Base-by-base conservation (phyloP, 2,797 vertebrate species). In the Ficedula albicollis region DNA sequence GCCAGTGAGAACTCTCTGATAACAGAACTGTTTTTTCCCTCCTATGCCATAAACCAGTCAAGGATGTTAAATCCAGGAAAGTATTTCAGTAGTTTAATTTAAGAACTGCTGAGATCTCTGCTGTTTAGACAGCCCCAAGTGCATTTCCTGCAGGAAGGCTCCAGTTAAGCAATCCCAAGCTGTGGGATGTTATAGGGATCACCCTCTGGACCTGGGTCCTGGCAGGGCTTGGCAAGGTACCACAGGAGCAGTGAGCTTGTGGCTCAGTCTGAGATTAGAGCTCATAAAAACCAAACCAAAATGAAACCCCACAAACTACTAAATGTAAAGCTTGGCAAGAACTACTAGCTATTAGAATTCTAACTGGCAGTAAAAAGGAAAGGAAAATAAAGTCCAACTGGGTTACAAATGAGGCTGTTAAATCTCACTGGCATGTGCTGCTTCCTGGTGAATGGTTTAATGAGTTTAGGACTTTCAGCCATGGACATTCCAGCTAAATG, bases 321-420 rank as follows among this genome's bases (percentile, higher is more conserved):
- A 72, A 58, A 91, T 39, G 69, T 80, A 91, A 85, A 91, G 36
- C 77, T 78, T 97, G 94, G 94, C 93, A 95, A 84, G 59, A 87
- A 48, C 10, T 27, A 49, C 59, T 38, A 87, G 73, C 90, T 75
- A 78, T 93, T 93, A 95, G 83, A 89, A 90, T 54, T 54, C 51
- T 54, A 94, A 84, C 62, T 90, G 85, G 80, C 85, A 91, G 74
- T 88, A 96, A 91, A 90, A 93, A 81, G n/a, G 66, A 72, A 67
- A 89, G 49, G 41, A 91, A 93, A 89, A 80, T 91, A 39, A 86
- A 93, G 74, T 88, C 63, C 89, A 84, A 67, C 23, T 92, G 93
- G 83, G 83, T 84, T 95, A 89, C 84, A 79, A 76, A 91, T 2
- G 18, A 94, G 29, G 88, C 63, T 89, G 84, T 90, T 84, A 55